phyloP scores from a whole-genome alignment of 1,140 invertebrate genomes.

The Copidosoma floridanum region DNA sequence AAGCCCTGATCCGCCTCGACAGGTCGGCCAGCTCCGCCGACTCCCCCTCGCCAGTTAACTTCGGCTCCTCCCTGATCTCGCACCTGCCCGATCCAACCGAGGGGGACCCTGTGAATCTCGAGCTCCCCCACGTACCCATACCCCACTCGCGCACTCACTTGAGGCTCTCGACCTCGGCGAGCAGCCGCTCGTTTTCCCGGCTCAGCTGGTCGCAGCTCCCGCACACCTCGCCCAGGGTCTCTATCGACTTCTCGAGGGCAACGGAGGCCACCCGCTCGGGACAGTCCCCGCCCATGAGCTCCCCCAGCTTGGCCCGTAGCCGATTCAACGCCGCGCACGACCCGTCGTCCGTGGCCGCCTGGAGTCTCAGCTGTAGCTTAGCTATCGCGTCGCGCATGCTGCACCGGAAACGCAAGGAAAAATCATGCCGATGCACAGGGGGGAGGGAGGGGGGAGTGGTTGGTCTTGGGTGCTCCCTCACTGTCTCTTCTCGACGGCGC shows the following conservation, averaged over 20 bases:
- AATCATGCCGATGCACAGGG: too few relatives aligned
- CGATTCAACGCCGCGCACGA: slow-evolving; percentile 45
- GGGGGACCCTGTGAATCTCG: too few relatives aligned
- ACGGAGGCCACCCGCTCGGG: slow-evolving; percentile 31
- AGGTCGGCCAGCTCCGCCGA: slow-evolving; percentile 12
- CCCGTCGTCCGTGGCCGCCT: slow-evolving; percentile 37
- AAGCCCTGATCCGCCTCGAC: slow-evolving; percentile 19
- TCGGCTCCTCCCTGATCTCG: background rate
- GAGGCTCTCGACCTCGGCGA: slow-evolving; percentile 27
- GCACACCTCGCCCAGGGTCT: slow-evolving; percentile 36
- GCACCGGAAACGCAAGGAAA: too few relatives aligned
- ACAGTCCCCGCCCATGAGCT: slow-evolving; percentile 36
- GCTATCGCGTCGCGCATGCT: slow-evolving; percentile 36
- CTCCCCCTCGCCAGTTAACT: background rate
- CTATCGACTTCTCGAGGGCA: slow-evolving; percentile 40
- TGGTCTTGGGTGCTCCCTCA: slow-evolving; percentile 21
- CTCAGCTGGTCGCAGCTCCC: slow-evolving; percentile 38
- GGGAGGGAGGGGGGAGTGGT: too few relatives aligned
- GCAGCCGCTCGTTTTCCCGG: slow-evolving; percentile 36
- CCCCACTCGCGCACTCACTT: too few relatives aligned
- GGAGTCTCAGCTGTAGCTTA: slow-evolving; percentile 37
- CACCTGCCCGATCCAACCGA: too few relatives aligned
- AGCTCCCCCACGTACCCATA: too few relatives aligned
- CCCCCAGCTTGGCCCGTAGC: slow-evolving; percentile 42
- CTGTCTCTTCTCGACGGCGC: slow-evolving; percentile 41